Conservation (phyloP, 2,113 vertebrate species). For the Pterocles burchelli region DNA sequence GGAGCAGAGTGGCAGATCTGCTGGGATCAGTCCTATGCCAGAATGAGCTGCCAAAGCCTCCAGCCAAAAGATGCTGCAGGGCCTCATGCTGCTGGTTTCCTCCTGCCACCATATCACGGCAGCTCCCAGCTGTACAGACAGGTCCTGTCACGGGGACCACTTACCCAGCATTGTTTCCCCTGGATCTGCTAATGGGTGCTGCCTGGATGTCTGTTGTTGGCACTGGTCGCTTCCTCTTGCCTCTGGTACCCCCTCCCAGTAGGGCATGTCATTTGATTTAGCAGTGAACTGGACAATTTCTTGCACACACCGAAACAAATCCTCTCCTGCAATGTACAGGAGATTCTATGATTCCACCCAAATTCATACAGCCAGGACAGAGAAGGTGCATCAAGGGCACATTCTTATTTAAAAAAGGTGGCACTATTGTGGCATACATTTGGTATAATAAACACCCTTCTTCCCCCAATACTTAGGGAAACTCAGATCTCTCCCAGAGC, state of each 20-base stretch:
- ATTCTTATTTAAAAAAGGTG: background rate
- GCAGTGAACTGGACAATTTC: background rate
- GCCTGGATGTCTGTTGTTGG: fast-evolving
- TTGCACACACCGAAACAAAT: background rate
- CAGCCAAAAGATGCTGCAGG: background rate
- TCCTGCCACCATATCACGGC: fast-evolving
- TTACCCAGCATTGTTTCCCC: fast-evolving
- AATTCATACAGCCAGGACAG: background rate
- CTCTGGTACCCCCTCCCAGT: background rate
- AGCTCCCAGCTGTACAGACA: background rate
- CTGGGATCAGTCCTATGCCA: background rate
- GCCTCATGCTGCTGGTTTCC: fast-evolving
- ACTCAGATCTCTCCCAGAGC: background rate
- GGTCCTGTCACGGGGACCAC: fast-evolving
- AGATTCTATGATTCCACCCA: background rate
- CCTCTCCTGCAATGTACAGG: background rate
- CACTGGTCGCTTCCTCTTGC: background rate
- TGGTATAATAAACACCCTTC: background rate
- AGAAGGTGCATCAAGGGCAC: background rate
- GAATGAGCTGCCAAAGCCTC: background rate
- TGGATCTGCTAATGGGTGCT: background rate
- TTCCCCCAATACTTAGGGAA: background rate
- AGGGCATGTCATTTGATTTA: background rate
- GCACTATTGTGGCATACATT: background rate
- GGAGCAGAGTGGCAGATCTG: background rate